Percentiles rank a stretch among this genome's conserved stretches.
phyloP scores from a whole-genome alignment of 1,140 invertebrate species.

The Camponotus pennsylvanicus region DNA sequence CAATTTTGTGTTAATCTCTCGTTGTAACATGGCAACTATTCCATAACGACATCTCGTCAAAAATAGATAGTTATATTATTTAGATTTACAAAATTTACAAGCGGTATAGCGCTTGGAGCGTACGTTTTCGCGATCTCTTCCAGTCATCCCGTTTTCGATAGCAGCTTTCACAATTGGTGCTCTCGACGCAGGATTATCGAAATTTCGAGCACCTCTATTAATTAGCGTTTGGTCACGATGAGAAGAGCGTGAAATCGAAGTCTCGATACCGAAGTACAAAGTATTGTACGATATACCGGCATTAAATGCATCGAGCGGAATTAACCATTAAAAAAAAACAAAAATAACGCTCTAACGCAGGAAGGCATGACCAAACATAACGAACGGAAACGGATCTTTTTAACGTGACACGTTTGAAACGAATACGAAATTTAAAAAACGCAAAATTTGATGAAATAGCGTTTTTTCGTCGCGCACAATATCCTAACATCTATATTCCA shows the following conservation, averaged over 20 bases:
- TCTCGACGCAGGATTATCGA: neutral
- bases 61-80: constrained; percentile 8
- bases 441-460: neutral
- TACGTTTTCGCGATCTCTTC: neutral
- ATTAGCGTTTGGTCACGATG: constrained; percentile 20
- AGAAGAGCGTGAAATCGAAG: constrained; percentile 21
- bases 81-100: neutral
- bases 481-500: constrained; percentile 19
- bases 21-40: neutral
- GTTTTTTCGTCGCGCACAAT: constrained; percentile 9
- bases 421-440: constrained; percentile 33
- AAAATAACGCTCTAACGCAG: neutral
- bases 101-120: neutral
- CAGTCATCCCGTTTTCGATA: neutral
- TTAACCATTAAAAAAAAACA: neutral
- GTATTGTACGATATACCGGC: neutral
- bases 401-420: neutral
- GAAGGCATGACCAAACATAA: constrained; percentile 15
- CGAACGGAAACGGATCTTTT: neutral
- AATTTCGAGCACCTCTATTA: constrained; percentile 9
- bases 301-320: constrained; percentile 35
- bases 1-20: constrained; percentile 1
- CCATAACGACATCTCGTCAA: neutral
- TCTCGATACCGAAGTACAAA: constrained; percentile 32
- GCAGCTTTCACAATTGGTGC: neutral